Evolutionary conservation across 2,113 vertebrate species (phyloP), one percentile per base, ranked within the genome.

Genomic region (Bubo scandiacus): DNA sequence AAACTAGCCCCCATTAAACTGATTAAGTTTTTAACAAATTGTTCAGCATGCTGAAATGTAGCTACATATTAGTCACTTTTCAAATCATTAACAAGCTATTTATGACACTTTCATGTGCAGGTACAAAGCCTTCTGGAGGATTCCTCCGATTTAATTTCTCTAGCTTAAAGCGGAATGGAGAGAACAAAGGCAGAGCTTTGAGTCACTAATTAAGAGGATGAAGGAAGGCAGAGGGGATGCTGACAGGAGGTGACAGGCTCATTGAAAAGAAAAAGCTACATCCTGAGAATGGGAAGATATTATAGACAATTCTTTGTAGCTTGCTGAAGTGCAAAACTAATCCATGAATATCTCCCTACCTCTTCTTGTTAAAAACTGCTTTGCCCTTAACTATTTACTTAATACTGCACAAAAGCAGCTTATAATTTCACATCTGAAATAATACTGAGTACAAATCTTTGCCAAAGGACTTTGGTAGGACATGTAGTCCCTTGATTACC

Each of bases 181-280:
- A 92, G 94, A 96, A 95, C 96, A 96, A 96, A 95, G 91, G 65
- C 77, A 91, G 83, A 95, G 83, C 91, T 94, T 2, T 0, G 36
- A 96, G 90, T 79, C 55, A 38, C 95, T 95, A 94, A 96, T 96
- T 96, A 95, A 95, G 95, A 96, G 94, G 92, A 96, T 95, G 95
- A 94, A 95, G 96, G 77, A 78, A 94, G 88, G 90, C 90, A 94
- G 91, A 93, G 80, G 90, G 70, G 91, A 94, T 95, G 80, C 83
- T 95, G 95, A 96, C 88, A 94, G 83, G 77, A 93, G 90, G 88
- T 92, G 95, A 95, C 80, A 94, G 68, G 42, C 91, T 96, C 68
- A 25, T 29, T 95, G 90, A 80, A 84, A 94, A 96, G 90, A 92
- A 94, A 93, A 84, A 84, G 82, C 68, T 92, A 73, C 83, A 84